A percentile compares a stretch with the other conserved stretches of the same genome.
These are phyloP conservation scores for Syrrhaptes paradoxus DNA, from an alignment of 2,113 vertebrate species.

Conservation along the genomic window DNA sequence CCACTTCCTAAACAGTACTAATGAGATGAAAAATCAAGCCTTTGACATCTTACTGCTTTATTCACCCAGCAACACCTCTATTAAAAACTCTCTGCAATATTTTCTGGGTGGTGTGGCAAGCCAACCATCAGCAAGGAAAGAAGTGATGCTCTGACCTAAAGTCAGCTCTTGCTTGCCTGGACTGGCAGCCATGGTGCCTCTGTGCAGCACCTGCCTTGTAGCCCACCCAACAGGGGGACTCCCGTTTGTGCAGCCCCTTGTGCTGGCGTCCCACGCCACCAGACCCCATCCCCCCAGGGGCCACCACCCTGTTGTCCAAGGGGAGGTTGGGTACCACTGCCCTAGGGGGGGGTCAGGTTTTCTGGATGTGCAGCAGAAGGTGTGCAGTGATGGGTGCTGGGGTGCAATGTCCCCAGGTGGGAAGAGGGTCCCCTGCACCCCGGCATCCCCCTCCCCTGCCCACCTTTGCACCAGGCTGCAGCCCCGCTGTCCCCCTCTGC, in stretches of 20 bases:
- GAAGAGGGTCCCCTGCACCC: background rate
- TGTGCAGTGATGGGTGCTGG: background rate
- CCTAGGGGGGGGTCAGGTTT: background rate
- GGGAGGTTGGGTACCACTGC: background rate
- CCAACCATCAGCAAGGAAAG: background rate
- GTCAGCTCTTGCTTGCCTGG: background rate
- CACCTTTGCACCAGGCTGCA: background rate
- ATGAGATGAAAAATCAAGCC: background rate
- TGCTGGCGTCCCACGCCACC: fast-evolving
- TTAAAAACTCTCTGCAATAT: background rate
- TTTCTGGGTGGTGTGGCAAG: background rate
- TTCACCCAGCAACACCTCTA: conserved; percentile 35
- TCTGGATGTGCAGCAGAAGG: fast-evolving
- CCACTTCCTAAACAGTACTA: background rate
- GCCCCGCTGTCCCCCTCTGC: background rate
- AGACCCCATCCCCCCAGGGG: background rate
- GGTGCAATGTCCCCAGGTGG: background rate
- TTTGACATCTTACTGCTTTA: background rate
- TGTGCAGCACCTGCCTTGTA: fast-evolving
- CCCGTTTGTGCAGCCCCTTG: background rate
- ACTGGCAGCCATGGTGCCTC: fast-evolving
- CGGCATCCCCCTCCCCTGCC: background rate
- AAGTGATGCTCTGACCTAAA: background rate
- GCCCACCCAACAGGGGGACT: background rate
- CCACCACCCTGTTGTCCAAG: fast-evolving